phyloP scores from a whole-genome alignment of 2,797 vertebrate genomes.

The Eurystomus glaucurus region DNA sequence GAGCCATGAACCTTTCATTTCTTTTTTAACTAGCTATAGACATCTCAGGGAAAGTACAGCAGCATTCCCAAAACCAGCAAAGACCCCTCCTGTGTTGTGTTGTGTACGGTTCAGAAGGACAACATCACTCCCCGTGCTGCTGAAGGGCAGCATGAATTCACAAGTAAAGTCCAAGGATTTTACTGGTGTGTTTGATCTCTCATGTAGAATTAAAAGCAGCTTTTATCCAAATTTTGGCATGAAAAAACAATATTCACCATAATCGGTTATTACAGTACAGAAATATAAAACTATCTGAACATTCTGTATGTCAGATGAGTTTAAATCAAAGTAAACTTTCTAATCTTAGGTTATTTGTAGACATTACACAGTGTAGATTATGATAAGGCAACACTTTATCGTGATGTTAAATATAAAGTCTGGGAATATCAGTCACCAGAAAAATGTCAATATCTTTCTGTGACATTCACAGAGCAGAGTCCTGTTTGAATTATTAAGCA shows the following conservation, averaged over 20 bases:
- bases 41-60: not conserved
- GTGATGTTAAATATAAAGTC: slow-evolving; percentile 11
- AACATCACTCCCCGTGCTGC: not conserved
- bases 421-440: not conserved
- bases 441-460: slow-evolving; percentile 17
- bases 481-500: slow-evolving; percentile 43
- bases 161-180: not conserved
- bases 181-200: not conserved
- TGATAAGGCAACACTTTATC: slow-evolving; percentile 18
- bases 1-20: not conserved
- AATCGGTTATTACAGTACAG: slow-evolving; percentile 49
- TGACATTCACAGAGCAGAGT: not conserved
- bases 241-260: not conserved
- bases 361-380: not conserved
- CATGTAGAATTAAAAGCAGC: not conserved
- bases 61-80: not conserved
- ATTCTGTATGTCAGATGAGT: slow-evolving; percentile 48
- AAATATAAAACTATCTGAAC: slow-evolving; percentile 52
- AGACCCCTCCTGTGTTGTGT: not conserved
- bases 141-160: fast-evolving
- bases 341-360: slow-evolving; percentile 48
- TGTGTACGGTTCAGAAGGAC: not conserved
- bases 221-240: not conserved
- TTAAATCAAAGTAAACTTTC: slow-evolving; percentile 62
- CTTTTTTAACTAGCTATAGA: not conserved